A percentile compares a stretch with the other conserved stretches of the same genome.
phyloP scores from a whole-genome alignment of 1,140 invertebrate species.

The Pseudomyrmex gracilis region DNA sequence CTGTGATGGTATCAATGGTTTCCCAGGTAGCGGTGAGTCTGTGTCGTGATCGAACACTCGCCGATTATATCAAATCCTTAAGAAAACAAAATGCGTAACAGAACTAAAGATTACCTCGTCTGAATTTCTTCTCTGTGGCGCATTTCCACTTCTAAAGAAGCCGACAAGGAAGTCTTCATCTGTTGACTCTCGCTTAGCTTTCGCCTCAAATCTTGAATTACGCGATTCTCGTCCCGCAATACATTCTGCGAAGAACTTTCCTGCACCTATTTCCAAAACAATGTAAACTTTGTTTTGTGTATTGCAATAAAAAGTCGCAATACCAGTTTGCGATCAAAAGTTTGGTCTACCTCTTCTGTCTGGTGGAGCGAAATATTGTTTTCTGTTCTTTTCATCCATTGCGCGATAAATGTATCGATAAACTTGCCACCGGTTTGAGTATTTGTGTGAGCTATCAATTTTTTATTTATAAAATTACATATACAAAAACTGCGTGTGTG shows the following conservation, averaged over 20 bases:
- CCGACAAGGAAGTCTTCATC: conserved; percentile 29
- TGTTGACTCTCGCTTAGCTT: conserved; percentile 58
- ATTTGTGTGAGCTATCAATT: conserved; percentile 2
- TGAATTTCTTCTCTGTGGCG: conserved; percentile 54
- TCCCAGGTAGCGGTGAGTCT: conserved; percentile 64
- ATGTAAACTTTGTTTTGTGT: background rate
- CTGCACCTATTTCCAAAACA: background rate
- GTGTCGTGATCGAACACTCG: background rate
- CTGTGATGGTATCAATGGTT: conserved; percentile 54
- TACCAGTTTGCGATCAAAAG: too few species aligned
- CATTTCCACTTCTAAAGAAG: conserved; percentile 28
- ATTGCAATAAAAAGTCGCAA: background rate
- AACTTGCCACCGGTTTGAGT: conserved; percentile 23
- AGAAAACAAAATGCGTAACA: background rate
- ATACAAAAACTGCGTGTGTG: background rate
- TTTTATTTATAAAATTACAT: background rate
- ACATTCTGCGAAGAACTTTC: background rate
- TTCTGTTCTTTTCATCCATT: conserved; percentile 59
- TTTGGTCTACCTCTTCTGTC: conserved; percentile 11
- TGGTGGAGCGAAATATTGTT: conserved; percentile 8
- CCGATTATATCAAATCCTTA: background rate
- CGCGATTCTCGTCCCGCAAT: conserved; percentile 7
- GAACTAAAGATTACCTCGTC: conserved; percentile 50
- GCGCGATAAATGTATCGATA: conserved; percentile 53
- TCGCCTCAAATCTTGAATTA: conserved; percentile 42